Base-by-base conservation (phyloP, 1,140 invertebrate genomes). In the Solenopsis invicta region DNA sequence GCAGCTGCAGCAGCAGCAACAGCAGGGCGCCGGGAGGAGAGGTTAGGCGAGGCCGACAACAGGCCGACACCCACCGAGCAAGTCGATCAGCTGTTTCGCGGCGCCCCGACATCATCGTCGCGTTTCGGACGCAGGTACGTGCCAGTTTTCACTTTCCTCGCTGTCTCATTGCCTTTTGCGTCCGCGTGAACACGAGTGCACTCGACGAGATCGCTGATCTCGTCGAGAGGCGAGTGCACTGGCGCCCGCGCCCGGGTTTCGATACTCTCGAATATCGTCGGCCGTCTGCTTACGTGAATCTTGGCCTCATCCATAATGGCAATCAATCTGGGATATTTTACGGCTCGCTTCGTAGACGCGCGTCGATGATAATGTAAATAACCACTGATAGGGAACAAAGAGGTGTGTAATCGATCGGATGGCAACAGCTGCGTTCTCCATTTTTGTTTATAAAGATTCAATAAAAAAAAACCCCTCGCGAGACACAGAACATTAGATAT, bases 31-130 rank as follows among this genome's bases (percentile, higher is more conserved):
- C 41, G 37, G 45, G 41, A 84, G 54, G 18, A 82, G 80, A 82
- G 80, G 80, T 90, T 80, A 61, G 77, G 75, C 87, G 85, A 89
- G 87, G 88, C 80, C 88, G 87, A 91, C 89, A 91, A 72, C 88
- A 89, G 87, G 88, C 80, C 88, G 87, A 91, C 89, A 91, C 77
- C 88, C 90, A 89, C 81, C 56, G 80, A 90, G 85, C 64, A 41
- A 75, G 72, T 45, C 78, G 81, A 91, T 91, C 90, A 91, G 90
- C 90, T 91, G 90, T 91, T 91, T 62, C 72, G 41, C 78, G 77
- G 76, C 64, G 62, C 74, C 2, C 29, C 90, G 87, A 89, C 80
- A 61, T 87, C 62, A 37, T 77, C 87, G 80, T 81, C 71, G 56
- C 71, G 56, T 84, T 76, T 87, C 89, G 52, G 84, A 45, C 21